Conservation (phyloP, 2,888 invertebrate species). For the Epiblema foenella region DNA sequence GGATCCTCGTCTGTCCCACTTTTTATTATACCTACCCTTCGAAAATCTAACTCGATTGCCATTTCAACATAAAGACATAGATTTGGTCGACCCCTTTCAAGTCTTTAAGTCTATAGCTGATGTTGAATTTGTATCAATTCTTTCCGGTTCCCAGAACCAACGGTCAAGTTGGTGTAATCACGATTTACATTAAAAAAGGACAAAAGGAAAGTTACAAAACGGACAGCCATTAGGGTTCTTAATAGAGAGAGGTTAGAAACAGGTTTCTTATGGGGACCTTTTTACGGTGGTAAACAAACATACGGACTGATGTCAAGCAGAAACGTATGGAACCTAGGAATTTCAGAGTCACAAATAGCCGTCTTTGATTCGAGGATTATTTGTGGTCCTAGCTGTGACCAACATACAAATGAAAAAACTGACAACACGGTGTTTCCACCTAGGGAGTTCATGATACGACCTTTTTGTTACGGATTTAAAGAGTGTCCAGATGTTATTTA, state of each 20-base stretch:
- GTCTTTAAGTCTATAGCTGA: background rate
- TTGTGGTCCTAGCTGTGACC: no score
- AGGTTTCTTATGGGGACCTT: conserved; percentile 17
- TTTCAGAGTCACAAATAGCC: no score
- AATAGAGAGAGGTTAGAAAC: conserved; percentile 34
- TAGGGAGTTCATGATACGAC: no score
- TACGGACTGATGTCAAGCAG: no score
- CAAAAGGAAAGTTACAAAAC: conserved; percentile 37
- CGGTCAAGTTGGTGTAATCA: conserved; percentile 30
- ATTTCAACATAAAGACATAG: background rate
- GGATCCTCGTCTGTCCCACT: no score
- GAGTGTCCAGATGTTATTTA: background rate
- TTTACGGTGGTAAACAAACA: background rate
- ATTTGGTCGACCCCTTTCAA: background rate
- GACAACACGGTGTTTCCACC: no score
- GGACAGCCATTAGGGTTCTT: conserved; percentile 31
- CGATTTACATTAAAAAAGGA: conserved; percentile 38
- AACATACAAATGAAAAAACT: no score
- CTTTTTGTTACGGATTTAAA: background rate
- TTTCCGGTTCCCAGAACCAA: conserved; percentile 26
- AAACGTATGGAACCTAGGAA: no score
- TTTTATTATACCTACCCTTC: no score
- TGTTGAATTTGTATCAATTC: conserved; percentile 11
- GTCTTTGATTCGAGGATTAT: background rate
- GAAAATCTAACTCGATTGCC: no score